Conservation (phyloP, 2,113 vertebrate species). For the Fregata magnificens region DNA sequence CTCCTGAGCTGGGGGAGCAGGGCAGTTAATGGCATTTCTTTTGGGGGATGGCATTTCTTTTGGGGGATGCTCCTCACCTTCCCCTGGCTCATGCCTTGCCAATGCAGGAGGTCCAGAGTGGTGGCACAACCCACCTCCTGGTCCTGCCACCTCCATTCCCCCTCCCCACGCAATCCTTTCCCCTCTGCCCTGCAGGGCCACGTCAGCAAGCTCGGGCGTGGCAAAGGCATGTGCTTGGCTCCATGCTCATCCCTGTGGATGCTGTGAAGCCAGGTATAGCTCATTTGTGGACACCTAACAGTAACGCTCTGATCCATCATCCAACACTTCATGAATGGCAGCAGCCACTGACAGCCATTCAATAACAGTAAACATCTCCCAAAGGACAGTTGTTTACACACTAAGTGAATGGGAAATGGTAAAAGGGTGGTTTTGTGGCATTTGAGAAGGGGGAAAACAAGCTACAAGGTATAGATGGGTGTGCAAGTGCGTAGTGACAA, state of each 20-base stretch:
- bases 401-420: neutral
- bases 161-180: neutral
- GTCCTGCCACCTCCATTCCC: neutral
- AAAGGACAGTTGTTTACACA: neutral
- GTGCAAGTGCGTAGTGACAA: accelerated
- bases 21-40: neutral
- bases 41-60: neutral
- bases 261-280: neutral
- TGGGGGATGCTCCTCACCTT: neutral
- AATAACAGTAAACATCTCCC: neutral
- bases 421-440: neutral
- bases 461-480: neutral
- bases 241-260: neutral
- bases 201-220: accelerated
- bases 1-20: neutral
- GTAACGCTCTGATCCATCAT: neutral
- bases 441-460: neutral
- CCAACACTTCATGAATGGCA: neutral
- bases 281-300: neutral
- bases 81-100: accelerated
- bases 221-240: neutral
- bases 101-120: neutral
- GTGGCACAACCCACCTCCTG: neutral
- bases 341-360: neutral
- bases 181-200: neutral